Conservation (phyloP, 2,797 vertebrate genomes). For the Coilia nasus region DNA sequence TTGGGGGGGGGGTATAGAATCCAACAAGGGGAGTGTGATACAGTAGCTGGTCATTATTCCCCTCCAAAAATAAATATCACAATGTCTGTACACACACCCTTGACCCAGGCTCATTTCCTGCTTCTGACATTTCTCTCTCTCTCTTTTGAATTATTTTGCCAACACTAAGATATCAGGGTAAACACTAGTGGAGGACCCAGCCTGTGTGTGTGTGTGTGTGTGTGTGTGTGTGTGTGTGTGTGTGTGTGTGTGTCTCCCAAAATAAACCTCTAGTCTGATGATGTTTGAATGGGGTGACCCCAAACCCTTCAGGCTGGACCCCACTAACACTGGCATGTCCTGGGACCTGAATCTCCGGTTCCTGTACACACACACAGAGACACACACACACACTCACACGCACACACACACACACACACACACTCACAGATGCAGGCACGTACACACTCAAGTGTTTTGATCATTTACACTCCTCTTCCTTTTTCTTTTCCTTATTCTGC, state of each 20-base stretch:
- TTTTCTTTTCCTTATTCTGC: no score
- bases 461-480: no score
- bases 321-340: background rate
- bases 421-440: background rate
- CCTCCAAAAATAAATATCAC: background rate
- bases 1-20: background rate
- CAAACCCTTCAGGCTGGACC: slow-evolving; percentile 53
- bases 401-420: background rate
- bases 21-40: background rate
- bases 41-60: slow-evolving; percentile 13
- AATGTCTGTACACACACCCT: background rate
- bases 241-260: slow-evolving; percentile 59
- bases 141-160: slow-evolving; percentile 14
- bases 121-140: background rate
- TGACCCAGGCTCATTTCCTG: slow-evolving; percentile 7
- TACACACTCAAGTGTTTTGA: background rate
- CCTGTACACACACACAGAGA: background rate
- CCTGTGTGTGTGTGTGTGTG: slow-evolving; percentile 13
- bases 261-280: slow-evolving; percentile 68
- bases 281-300: slow-evolving; percentile 71
- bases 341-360: background rate
- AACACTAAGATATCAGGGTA: slow-evolving; percentile 6
- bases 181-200: slow-evolving; percentile 6
- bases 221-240: slow-evolving; percentile 26
- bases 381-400: background rate